These are phyloP conservation scores for Siniperca obscura DNA, from an alignment of 2,797 vertebrate genomes.

Conservation along the genomic window DNA sequence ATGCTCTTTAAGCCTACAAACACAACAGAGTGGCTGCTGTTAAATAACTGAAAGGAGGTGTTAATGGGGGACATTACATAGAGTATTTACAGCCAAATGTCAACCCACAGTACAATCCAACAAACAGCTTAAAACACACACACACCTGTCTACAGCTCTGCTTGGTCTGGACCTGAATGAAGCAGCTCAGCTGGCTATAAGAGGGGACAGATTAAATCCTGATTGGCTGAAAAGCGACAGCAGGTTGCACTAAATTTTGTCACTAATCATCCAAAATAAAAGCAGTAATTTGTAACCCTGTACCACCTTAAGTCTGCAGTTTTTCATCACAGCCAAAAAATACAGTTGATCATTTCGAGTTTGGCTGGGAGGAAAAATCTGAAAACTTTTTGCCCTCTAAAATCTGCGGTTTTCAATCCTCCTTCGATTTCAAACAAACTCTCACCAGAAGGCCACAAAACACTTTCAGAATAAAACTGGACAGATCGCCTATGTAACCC, in stretches of 20 bases:
- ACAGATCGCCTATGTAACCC: not conserved
- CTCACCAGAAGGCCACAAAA: conserved; percentile 7
- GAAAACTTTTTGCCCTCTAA: not conserved
- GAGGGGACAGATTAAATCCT: not conserved
- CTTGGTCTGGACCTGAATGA: conserved; percentile 14
- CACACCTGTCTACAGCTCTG: not conserved
- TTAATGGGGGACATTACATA: conserved; percentile 60
- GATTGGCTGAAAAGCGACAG: not conserved
- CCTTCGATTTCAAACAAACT: not conserved
- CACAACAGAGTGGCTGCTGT: conserved; percentile 64
- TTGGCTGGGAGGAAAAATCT: not conserved
- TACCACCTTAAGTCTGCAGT: not conserved
- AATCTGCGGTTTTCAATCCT: not conserved
- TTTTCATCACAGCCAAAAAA: not conserved
- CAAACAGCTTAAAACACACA: conserved; percentile 4
- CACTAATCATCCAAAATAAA: not conserved
- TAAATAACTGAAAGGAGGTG: conserved; percentile 31
- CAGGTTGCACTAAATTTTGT: not conserved
- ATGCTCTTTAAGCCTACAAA: conserved; percentile 88
- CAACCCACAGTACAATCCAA: conserved; percentile 30
- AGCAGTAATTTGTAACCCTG: not conserved
- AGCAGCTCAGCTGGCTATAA: not conserved
- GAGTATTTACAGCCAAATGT: conserved; percentile 71
- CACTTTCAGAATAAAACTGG: not conserved
- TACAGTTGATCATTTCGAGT: not conserved